Base-by-base conservation (phyloP, 2,888 invertebrate species). In the Cristatella mucedo region DNA sequence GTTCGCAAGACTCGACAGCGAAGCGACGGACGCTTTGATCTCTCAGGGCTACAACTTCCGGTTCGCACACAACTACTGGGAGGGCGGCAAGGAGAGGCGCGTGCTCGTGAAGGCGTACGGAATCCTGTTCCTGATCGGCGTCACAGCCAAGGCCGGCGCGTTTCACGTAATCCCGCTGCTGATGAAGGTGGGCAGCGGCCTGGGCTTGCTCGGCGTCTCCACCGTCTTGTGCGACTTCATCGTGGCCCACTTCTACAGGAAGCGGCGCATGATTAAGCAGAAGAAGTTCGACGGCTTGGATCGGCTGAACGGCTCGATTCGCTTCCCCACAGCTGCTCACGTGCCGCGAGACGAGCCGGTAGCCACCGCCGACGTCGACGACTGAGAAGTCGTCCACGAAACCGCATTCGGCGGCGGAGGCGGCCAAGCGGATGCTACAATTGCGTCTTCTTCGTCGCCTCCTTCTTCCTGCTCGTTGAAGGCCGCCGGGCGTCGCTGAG, bases 151-250 rank as follows among this genome's bases (percentile, higher is more conserved):
- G 39, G 71, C 64, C 15, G 68, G 71, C n/a, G 67, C 69, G 47
- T 71, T 71, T 50, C 60, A 56, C 49, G 40, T 66, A 7, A 57
- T 70, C 15, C 70, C 70, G n/a, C 53, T 71, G 2, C 38, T 68
- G 7, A 49, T 67, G 7, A 71, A 70, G 48, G 51, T 71, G 41
- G 71, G 70, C 32, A 67, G 69, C 45, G 71, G 71, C 31, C 47
- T 72, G 22, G 71, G 68, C 13, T 52, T 72, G 4, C 50, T 71
- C 29, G 62, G 4, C 5, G 21, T 22, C 6, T 11, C 36, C 11
- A 11, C n/a, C n/a, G 11, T 36, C 9, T 15, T 36, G 26, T 36
- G 36, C 13, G 24, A 36, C 24, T 36, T 36, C n/a, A n/a, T 36
- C 4, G 13, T 36, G 9, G 4, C 18, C 5, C 16, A 31, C n/a